phyloP scores from a whole-genome alignment of 2,797 vertebrate genomes.

The Columba guinea region DNA sequence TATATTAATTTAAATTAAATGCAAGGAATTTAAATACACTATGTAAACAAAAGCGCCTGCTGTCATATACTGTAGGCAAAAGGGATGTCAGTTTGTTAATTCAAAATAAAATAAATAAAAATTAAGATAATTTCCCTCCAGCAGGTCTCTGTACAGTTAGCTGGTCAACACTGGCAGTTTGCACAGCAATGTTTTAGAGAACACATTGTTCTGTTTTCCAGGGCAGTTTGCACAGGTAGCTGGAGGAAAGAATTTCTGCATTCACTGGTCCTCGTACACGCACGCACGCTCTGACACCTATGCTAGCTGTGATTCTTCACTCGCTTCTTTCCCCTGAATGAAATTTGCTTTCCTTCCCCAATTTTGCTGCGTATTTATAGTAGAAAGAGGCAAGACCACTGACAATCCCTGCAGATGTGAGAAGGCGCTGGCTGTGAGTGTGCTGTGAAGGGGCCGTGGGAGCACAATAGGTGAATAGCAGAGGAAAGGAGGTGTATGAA shows the following conservation, averaged over 20 bases:
- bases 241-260: neutral
- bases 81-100: neutral
- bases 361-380: neutral
- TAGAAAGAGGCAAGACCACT: neutral
- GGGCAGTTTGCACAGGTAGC: neutral
- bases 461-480: neutral
- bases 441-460: neutral
- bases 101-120: neutral
- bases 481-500: slow-evolving; percentile 26
- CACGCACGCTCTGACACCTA: neutral
- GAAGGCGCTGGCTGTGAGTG: neutral
- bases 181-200: neutral
- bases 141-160: neutral
- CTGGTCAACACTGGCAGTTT: neutral
- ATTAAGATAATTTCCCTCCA: neutral
- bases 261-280: neutral
- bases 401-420: neutral
- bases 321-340: neutral
- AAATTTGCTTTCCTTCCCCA: neutral
- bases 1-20: neutral
- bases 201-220: neutral
- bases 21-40: neutral
- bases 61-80: neutral
- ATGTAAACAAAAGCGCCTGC: neutral
- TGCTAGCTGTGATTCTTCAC: neutral